Percentiles rank a stretch among this genome's conserved stretches.
These are phyloP conservation scores for Willowsia nigromaculata DNA, from an alignment of 2,888 invertebrate species.

Conservation along the genomic window DNA sequence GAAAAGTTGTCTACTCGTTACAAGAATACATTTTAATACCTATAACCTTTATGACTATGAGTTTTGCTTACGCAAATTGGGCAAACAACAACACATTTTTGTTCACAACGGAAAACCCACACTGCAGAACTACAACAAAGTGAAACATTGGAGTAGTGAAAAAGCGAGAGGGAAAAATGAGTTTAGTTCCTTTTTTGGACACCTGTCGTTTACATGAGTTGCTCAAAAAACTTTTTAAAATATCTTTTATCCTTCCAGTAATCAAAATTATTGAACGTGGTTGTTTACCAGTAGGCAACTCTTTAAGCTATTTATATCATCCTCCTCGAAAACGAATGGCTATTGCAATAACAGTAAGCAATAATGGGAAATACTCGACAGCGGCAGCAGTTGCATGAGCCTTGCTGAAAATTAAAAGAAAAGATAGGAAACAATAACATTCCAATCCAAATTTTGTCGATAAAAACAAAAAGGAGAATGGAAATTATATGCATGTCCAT, in stretches of 20 bases:
- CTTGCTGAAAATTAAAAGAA: neutral
- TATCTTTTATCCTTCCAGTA: neutral
- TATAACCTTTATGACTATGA: too few relatives aligned
- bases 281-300: neutral
- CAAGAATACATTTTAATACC: slow-evolving; percentile 6
- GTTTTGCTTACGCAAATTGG: slow-evolving; percentile 10
- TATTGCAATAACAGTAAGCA: slow-evolving; percentile 8
- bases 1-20: neutral
- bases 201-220: slow-evolving; percentile 48
- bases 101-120: neutral
- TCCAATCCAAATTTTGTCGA: slow-evolving; percentile 1
- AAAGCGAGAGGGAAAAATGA: slow-evolving; percentile 22
- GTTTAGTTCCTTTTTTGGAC: slow-evolving; percentile 13
- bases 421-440: slow-evolving; percentile 15
- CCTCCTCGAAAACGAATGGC: neutral
- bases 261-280: neutral
- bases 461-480: neutral
- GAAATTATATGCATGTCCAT: neutral
- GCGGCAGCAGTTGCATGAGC: neutral
- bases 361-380: neutral
- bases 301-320: neutral
- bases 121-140: neutral
- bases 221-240: slow-evolving; percentile 12
- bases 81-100: slow-evolving; percentile 1
- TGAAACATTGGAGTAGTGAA: too few relatives aligned